Percentiles rank a stretch among this genome's conserved stretches.
Conservation (phyloP, 2,797 vertebrate genomes). For the Crenichthys baileyi region DNA sequence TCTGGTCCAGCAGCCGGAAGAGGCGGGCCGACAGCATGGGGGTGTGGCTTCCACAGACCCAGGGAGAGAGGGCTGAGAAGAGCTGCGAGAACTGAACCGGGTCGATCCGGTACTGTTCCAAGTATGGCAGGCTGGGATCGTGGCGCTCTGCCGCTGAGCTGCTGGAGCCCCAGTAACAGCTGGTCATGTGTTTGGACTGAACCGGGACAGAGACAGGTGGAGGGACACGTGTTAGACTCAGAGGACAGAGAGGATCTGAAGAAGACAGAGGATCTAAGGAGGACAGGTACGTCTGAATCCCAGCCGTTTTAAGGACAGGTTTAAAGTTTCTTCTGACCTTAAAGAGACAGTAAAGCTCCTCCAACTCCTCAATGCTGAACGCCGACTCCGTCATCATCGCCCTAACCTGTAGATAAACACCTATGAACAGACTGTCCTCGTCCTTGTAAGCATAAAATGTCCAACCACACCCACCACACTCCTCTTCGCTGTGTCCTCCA, state of each 20-base stretch:
- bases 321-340: slow-evolving; percentile 83
- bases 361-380: slow-evolving; percentile 94
- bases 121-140: slow-evolving; percentile 93
- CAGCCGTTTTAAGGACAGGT: background rate
- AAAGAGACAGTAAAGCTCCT: slow-evolving; percentile 94
- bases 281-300: background rate
- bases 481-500: slow-evolving; percentile 96
- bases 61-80: slow-evolving; percentile 86
- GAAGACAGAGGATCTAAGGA: background rate
- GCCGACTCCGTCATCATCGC: slow-evolving; percentile 93
- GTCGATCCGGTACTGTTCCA: slow-evolving; percentile 96
- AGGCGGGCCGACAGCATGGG: slow-evolving; percentile 85
- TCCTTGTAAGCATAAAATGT: background rate
- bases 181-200: slow-evolving; percentile 93
- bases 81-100: slow-evolving; percentile 88
- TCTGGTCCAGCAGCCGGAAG: slow-evolving; percentile 92
- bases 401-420: slow-evolving; percentile 84
- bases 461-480: slow-evolving; percentile 87
- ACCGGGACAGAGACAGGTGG: background rate
- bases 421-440: background rate
- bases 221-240: background rate
- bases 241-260: too few species aligned
- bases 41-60: slow-evolving; percentile 88
- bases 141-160: slow-evolving; percentile 83
- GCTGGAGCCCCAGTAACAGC: slow-evolving; percentile 93